phyloP scores from a whole-genome alignment of 2,888 invertebrate genomes.

The Plagodis pulveraria region DNA sequence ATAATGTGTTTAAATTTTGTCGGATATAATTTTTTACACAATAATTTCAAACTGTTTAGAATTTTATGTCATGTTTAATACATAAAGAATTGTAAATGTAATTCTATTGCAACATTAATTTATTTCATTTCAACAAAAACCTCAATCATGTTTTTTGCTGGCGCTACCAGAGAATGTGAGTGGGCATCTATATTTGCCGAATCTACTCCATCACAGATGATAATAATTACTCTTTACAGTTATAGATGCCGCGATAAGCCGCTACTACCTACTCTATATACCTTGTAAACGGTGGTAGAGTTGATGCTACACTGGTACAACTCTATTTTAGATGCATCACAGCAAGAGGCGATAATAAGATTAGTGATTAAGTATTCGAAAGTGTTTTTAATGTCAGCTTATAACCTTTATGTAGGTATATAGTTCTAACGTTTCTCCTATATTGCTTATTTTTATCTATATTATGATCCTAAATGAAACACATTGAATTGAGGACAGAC shows the following conservation, averaged over 20 bases:
- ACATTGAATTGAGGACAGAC: no score
- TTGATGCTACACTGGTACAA: not conserved
- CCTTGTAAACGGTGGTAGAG: conserved; percentile 3
- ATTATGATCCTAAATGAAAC: no score
- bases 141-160: conserved; percentile 34
- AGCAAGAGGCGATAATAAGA: conserved; percentile 7
- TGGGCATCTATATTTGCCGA: conserved; percentile 79
- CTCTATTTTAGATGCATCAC: conserved; percentile 20
- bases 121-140: not conserved
- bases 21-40: no score
- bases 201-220: conserved; percentile 80
- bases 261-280: conserved; percentile 7
- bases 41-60: not conserved
- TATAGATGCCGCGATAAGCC: conserved; percentile 69
- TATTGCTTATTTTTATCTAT: no score
- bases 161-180: conserved; percentile 54
- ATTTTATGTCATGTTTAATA: not conserved
- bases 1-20: no score
- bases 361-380: conserved; percentile 1
- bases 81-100: no score
- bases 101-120: no score
- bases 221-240: conserved; percentile 80
- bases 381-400: conserved; percentile 13
- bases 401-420: conserved; percentile 1
- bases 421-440: no score